A percentile compares a stretch with the other conserved stretches of the same genome.
Evolutionary conservation across 2,888 invertebrate species (phyloP).

Genomic region (Macrophya alboannulata): DNA sequence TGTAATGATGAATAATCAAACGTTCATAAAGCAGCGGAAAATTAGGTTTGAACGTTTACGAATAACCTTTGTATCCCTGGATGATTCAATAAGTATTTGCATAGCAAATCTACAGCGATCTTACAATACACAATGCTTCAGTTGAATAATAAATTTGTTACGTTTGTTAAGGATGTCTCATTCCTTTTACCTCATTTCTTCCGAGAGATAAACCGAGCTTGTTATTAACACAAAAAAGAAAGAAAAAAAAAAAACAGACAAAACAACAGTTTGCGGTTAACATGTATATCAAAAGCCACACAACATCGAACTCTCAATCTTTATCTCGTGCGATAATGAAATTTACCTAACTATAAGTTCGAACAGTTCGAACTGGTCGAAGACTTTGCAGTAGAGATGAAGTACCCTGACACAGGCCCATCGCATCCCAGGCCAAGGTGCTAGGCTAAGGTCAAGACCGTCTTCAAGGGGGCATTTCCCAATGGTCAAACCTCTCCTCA

Average conservation of each 20-base stretch:
- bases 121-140: neutral
- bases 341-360: constrained; percentile 90
- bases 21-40: neutral
- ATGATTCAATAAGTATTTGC: neutral
- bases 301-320: constrained; percentile 8
- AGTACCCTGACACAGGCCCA: constrained; percentile 92
- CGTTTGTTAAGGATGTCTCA: neutral
- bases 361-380: constrained; percentile 90
- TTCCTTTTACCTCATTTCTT: neutral
- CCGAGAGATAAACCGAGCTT: neutral
- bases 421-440: constrained; percentile 92
- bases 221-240: neutral
- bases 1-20: neutral
- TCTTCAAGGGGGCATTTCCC: constrained; percentile 80
- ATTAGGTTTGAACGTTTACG: neutral
- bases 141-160: neutral
- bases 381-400: constrained; percentile 93
- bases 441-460: constrained; percentile 81
- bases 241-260: constrained; percentile 22
- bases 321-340: constrained; percentile 8
- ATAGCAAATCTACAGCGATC: neutral
- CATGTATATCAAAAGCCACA: constrained; percentile 14
- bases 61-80: neutral
- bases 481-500: constrained; percentile 73
- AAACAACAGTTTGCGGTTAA: constrained; percentile 59